A percentile compares a stretch with the other conserved stretches of the same genome.
phyloP scores from a whole-genome alignment of 2,797 vertebrate species.

The Cephalopachus bancanus region DNA sequence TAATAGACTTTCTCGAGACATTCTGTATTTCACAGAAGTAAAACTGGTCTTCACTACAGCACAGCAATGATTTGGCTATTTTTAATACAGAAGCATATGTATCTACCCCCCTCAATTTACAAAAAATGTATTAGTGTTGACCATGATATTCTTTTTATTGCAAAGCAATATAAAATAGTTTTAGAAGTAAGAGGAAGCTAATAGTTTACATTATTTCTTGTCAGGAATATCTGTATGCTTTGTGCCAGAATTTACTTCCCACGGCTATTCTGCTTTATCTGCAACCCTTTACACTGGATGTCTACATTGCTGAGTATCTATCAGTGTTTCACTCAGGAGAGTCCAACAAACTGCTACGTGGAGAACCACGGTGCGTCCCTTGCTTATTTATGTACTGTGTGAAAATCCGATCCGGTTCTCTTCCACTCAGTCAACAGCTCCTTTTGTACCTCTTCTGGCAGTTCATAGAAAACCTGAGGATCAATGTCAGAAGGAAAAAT shows the following conservation, averaged over 20 bases:
- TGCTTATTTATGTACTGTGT: slow-evolving; percentile 85
- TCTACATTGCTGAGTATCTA: neutral
- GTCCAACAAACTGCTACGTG: slow-evolving; percentile 90
- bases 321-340: slow-evolving; percentile 91
- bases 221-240: slow-evolving; percentile 33
- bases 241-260: slow-evolving; percentile 65
- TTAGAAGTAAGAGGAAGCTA: slow-evolving; percentile 58
- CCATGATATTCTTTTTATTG: slow-evolving; percentile 81
- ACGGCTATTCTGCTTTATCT: neutral
- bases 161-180: slow-evolving; percentile 77
- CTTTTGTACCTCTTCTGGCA: slow-evolving; percentile 90
- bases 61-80: slow-evolving; percentile 37
- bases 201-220: slow-evolving; percentile 74
- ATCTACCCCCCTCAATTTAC: slow-evolving; percentile 5
- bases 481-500: slow-evolving; percentile 91
- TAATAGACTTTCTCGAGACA: neutral
- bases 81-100: neutral
- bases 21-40: neutral
- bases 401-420: slow-evolving; percentile 82
- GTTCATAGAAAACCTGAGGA: slow-evolving; percentile 91
- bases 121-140: slow-evolving; percentile 50
- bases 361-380: slow-evolving; percentile 83
- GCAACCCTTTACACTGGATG: neutral
- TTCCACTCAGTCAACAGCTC: slow-evolving; percentile 94
- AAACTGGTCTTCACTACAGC: neutral